Base-by-base conservation (phyloP, 2,888 invertebrate species). In the Trachelus tabidus region DNA sequence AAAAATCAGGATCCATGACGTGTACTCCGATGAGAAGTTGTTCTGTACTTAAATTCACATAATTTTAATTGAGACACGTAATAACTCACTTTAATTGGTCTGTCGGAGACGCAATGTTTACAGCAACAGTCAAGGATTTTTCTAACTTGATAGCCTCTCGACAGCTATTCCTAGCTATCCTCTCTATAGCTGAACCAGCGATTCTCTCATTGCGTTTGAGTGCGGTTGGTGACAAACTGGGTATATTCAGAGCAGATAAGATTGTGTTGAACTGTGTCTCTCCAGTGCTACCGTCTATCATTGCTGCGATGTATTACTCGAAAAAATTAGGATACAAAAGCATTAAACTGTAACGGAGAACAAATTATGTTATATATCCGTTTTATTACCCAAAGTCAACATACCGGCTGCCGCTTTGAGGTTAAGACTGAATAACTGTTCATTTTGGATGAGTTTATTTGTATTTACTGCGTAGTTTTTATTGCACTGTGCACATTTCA, bases 211-310 rank as follows among this genome's bases (percentile, higher is more conserved):
- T 35, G 31, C 78, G 30, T 68, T 79, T 79, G 11, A 79, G 40
- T 33, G 73, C n/a, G 30, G 73, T 34, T 40, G 77, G 15, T 34
- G 76, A 31, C 6, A 79, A 35, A 31, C 75, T 33, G 31, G 79
- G 77, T 31, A 75, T 78, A 75, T 79, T 78, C 34, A 79, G 15
- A 34, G 69, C 73, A 11, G 69, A 78, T 56, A 78, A 37, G 23
- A 78, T n/a, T 11, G 69, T 78, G 34, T 80, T 80, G 23, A 80
- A n/a, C 30, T 78, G 78, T n/a, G 78, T 35, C 75, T 78, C 76
- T 12, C 78, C 79, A 30, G 78, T 33, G 35, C 30, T 74, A 33
- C 23, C 15, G 69, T 75, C 75, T 12, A 78, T 35, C 34, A 69
- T 35, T 76, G 40, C 31, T 37, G 37, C 37, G 12, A 37, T 37